Evolutionary conservation across 2,113 vertebrate species (phyloP), one percentile per base, ranked within the genome.

Genomic region (Anarrhichthys ocellatus): DNA sequence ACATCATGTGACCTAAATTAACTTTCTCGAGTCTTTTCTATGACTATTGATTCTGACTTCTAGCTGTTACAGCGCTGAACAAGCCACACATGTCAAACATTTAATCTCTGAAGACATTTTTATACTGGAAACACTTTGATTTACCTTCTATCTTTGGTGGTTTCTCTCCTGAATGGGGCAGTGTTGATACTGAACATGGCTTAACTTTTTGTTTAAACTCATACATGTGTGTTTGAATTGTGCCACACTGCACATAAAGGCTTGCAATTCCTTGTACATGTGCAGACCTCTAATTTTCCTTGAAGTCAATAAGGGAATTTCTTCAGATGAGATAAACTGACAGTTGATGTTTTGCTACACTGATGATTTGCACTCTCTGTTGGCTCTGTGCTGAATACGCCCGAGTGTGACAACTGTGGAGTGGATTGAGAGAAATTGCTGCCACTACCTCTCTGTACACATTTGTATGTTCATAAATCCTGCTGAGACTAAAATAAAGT

Each of bases 401-500:
- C 20, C 38, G 22, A 44, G 18, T 77, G 69, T 73, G 70, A 81
- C 18, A 29, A 34, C 59, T 83, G 65, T 68, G 58, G 78, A 79
- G 89, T 81, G 86, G 77, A 84, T 42, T 24, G 63, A 15, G 65
- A 76, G 84, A 8, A 61, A 86, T 88, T 90, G 46, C 90, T 92
- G 86, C 91, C 91, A 87, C 95, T 96, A 94, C 96, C 96, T 97
- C 96, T 93, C 73, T 94, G 82, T 92, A 86, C 76, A 91, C 83
- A 87, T 87, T 79, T 96, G 89, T 95, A 92, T 86, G 67, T 90
- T 90, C 83, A 85, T 64, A 83, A 90, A 78, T 91, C 87, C 91
- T 91, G 91, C 90, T 91, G 88, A 91, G 65, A 85, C 91, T 90
- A 84, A 91, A 97, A 96, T 97, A 97, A 96, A 97, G 8, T 72